Base-by-base conservation (phyloP, 2,888 invertebrate species). In the Yponomeuta evonymella region DNA sequence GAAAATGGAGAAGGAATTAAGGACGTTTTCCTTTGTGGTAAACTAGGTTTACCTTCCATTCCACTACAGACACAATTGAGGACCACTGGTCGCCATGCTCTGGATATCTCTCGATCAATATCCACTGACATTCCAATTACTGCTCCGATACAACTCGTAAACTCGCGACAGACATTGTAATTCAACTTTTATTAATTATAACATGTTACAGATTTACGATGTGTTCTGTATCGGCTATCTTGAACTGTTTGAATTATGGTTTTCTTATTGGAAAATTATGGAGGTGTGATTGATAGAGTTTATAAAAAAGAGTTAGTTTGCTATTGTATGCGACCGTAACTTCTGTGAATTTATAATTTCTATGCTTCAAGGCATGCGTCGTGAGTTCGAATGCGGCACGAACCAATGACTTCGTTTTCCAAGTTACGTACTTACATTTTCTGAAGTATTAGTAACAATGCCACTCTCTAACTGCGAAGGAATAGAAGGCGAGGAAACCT, bases 171-270 rank as follows among this genome's bases (percentile, higher is more conserved):
- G 65, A 64, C 70, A 65, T 65, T 70, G 71, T 66, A 72, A 66
- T 70, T 73, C 67, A 70, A 71, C 78, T 78, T 79, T 77, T 83
- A 83, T 85, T 85, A 85, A 86, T 84, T 85, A 85, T 83, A 83
- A 84, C 79, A 78, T 76, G 36, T 36, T 58, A 75, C 81, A 82
- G 81, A 86, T 86, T 84, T 85, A 87, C 83, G 83, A 85, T 75
- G 79, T 80, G 79, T 82, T 84, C 2, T 43, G 64, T 64, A 70
- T 70, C 81, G 75, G 81, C 83, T 86, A 86, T 85, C 85, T 72
- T 70, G 70, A 62, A 67, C 72, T 76, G 77, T 36, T 67, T 67
- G 51, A 58, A 58, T 58, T 58, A 58, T 58, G 51, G 12, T 58
- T 58, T 15, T 58, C 51, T 12, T 58, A 58, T 58, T 58, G 51